Conservation (phyloP, 92 coral and sea anemone species). For the Pocillopora grandis region DNA sequence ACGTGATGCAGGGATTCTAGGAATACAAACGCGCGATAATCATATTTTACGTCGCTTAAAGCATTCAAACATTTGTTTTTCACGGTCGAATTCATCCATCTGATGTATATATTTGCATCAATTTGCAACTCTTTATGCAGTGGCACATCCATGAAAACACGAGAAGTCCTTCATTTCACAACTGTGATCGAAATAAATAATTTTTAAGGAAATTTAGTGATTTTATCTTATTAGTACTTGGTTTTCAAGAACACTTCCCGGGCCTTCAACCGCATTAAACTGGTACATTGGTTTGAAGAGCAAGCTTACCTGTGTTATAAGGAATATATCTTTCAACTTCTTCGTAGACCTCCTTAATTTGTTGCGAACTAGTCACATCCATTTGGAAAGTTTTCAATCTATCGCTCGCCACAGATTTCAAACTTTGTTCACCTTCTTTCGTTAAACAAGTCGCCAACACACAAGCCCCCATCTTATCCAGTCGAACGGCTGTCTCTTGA, state of each 20-base stretch:
- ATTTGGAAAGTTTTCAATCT: conserved; percentile 57
- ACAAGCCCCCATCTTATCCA: conserved; percentile 60
- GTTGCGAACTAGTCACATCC: conserved; percentile 60
- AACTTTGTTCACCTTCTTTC: conserved; percentile 49
- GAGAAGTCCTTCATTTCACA: too few relatives aligned
- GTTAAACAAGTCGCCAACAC: conserved; percentile 78
- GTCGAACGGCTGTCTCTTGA: conserved; percentile 57
- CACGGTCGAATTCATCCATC: too few relatives aligned
- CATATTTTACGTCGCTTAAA: too few relatives aligned
- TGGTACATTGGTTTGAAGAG: background rate
- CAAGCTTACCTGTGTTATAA: conserved; percentile 3
- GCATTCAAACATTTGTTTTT: too few relatives aligned
- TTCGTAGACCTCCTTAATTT: conserved; percentile 51
- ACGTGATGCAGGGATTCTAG: too few relatives aligned
- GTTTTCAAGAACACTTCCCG: background rate
- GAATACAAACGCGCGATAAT: too few relatives aligned
- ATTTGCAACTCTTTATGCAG: too few relatives aligned
- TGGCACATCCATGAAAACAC: too few relatives aligned
- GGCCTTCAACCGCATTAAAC: background rate
- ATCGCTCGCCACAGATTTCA: conserved; percentile 40
- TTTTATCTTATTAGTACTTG: background rate
- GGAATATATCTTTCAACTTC: conserved; percentile 32
- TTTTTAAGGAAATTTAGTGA: too few relatives aligned
- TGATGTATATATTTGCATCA: too few relatives aligned
- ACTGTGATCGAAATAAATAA: too few relatives aligned